These are phyloP conservation scores for Agriopis leucophaearia DNA, from an alignment of 2,888 invertebrate genomes.

Conservation along the genomic window DNA sequence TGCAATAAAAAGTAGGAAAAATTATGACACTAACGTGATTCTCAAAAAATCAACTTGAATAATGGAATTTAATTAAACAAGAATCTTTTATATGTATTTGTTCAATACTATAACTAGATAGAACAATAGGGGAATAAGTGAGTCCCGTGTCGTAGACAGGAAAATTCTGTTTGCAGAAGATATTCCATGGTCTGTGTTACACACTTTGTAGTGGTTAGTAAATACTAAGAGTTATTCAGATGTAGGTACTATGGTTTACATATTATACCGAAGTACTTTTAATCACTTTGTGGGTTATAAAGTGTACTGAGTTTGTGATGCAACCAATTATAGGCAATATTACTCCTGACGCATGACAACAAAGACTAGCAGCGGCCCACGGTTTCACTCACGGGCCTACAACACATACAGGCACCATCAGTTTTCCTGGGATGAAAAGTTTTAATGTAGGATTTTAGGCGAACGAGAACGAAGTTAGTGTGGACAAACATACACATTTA, in stretches of 20 bases:
- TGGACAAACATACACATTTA: too few relatives aligned
- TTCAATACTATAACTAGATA: background rate
- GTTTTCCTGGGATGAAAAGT: too few relatives aligned
- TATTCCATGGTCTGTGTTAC: background rate
- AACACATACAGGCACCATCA: too few relatives aligned
- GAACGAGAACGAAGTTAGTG: too few relatives aligned
- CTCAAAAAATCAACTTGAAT: background rate
- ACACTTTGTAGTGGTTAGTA: background rate
- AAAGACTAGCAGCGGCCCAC: too few relatives aligned
- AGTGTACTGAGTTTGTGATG: background rate
- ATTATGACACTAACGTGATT: too few relatives aligned
- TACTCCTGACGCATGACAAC: background rate
- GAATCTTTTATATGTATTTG: background rate
- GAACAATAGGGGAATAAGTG: background rate
- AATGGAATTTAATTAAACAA: background rate
- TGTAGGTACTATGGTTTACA: background rate
- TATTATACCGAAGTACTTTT: background rate
- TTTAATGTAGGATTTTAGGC: too few relatives aligned
- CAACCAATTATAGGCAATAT: background rate
- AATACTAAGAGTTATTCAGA: background rate
- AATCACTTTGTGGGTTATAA: slow-evolving; percentile 9
- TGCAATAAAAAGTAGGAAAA: too few relatives aligned
- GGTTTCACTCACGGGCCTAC: too few relatives aligned
- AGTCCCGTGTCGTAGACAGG: background rate
- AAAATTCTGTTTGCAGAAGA: background rate